phyloP scores from a whole-genome alignment of 2,113 vertebrate genomes.

The Daubentonia madagascariensis region DNA sequence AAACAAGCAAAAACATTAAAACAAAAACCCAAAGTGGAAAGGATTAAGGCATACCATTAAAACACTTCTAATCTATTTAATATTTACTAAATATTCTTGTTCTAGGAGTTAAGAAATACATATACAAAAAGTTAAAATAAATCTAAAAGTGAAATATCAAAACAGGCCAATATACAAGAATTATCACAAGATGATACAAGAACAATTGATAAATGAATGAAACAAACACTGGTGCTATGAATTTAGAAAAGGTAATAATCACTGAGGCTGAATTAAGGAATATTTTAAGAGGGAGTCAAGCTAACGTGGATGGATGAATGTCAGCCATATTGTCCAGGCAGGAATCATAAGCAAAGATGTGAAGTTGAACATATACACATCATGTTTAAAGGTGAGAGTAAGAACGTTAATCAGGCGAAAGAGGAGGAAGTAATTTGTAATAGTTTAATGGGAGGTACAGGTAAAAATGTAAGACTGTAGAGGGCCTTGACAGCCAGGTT shows the following conservation, averaged over 20 bases:
- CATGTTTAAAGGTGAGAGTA: background rate
- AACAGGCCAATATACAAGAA: background rate
- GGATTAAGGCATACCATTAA: background rate
- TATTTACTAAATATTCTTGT: conserved; percentile 23
- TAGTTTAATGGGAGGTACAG: background rate
- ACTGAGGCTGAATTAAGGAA: background rate
- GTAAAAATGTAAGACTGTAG: background rate
- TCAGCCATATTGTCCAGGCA: background rate
- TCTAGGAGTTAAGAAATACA: background rate
- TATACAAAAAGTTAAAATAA: conserved; percentile 24
- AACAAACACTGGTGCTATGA: background rate
- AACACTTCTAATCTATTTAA: background rate
- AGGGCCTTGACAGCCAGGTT: background rate
- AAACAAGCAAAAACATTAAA: background rate
- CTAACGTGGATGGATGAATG: background rate
- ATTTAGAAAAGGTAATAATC: background rate
- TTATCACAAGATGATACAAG: background rate
- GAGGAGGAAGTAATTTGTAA: background rate
- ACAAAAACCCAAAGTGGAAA: background rate
- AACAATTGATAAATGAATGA: background rate
- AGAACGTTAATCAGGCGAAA: background rate
- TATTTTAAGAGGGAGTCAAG: background rate
- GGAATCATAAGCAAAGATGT: background rate
- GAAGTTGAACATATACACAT: background rate
- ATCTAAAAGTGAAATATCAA: conserved; percentile 29